Base-by-base conservation (phyloP, 2,797 vertebrate species). In the Delichon dasypus region DNA sequence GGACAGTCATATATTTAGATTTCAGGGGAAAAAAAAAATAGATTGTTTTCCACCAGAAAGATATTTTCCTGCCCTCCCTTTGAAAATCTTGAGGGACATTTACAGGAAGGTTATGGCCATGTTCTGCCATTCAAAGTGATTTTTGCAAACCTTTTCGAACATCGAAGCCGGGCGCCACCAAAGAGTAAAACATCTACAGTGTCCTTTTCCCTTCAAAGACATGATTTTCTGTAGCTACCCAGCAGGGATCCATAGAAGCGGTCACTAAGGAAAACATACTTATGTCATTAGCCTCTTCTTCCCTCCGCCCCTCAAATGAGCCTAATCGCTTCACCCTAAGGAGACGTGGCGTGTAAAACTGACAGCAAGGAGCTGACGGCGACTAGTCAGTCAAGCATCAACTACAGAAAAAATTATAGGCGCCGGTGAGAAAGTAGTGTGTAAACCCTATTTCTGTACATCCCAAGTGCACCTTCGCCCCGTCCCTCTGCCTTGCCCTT, bases 341-440 rank as follows among this genome's bases (percentile, higher is more conserved):
- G 83, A 92, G 67, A 78, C 25, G n/a, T 17, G 70, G 58, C 0
- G 12, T 30, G 5, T 68, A 57, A 81, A 87, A 54, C 38, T 51
- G 80, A 66, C 77, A 85, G 74, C 78, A 89, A 91, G 92, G 74
- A 92, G 60, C 71, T 55, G 74, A 32, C 11, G n/a, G 50, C 3
- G 17, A 10, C 19, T 26, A 27, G 15, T 32, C 62, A 38, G 25
- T 34, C 44, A 73, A 81, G 50, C 9, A 12, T 20, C 32, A 38
- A 7, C 3, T 18, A 18, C n/a, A 25, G 42, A 32, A 51, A 64
- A 80, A 78, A 61, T 21, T 65, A 29, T 0, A 38, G 57, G 9
- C 6, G 4, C 27, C 36, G 17, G 14, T 10, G 68, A 65, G 50
- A 80, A 68, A 82, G n/a, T 17, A 9, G 16, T 14, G 5, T 17